Evolutionary conservation across 2,113 vertebrate species (phyloP).

Genomic region (Hydrochoerus hydrochaeris): DNA sequence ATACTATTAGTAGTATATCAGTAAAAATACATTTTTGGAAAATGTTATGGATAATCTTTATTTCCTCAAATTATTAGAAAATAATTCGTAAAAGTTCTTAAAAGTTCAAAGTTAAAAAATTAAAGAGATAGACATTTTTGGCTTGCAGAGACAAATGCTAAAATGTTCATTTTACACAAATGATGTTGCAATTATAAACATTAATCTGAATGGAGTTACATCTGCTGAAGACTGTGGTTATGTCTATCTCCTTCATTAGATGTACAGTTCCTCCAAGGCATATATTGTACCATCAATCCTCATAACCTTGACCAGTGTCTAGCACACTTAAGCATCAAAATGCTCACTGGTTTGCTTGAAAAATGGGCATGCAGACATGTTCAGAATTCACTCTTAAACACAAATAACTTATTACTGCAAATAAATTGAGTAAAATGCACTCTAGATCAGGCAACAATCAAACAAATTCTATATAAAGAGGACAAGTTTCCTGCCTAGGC

Average conservation of each 20-base stretch:
- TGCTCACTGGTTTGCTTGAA: neutral
- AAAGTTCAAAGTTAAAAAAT: slow-evolving; percentile 44
- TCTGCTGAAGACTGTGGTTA: neutral
- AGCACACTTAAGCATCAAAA: neutral
- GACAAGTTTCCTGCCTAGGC: neutral
- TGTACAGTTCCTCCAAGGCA: neutral
- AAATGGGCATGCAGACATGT: neutral
- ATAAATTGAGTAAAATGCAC: neutral
- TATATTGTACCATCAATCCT: neutral
- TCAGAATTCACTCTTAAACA: slow-evolving; percentile 30
- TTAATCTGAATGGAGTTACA: neutral
- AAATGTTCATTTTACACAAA: neutral
- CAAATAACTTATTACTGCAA: slow-evolving; percentile 26
- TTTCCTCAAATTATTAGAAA: slow-evolving; percentile 49
- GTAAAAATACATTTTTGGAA: slow-evolving; percentile 57
- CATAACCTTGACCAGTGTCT: neutral
- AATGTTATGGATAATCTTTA: neutral
- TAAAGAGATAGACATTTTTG: neutral
- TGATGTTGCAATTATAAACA: neutral
- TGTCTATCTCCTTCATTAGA: neutral
- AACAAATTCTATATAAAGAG: neutral
- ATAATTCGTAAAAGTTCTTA: neutral
- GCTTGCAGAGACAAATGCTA: neutral
- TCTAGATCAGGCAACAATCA: neutral
- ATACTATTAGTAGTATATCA: neutral